A percentile compares a stretch with the other conserved stretches of the same genome.
These are phyloP conservation scores for Perithous albicinctus DNA, from an alignment of 2,888 invertebrate species.

Conservation along the genomic window DNA sequence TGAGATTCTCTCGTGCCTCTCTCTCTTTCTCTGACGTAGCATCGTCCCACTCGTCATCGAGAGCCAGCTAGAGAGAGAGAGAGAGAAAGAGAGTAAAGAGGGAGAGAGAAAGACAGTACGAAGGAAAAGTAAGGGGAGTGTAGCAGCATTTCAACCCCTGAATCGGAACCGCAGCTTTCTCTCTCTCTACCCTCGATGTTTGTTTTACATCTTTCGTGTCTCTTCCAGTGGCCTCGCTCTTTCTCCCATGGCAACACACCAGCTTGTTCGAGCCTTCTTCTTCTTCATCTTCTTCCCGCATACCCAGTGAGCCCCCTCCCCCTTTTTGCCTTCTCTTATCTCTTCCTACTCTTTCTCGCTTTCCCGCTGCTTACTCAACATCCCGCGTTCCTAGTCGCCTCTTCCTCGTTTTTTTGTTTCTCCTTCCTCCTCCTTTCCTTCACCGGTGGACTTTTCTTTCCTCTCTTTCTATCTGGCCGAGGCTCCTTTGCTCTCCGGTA, in stretches of 20 bases:
- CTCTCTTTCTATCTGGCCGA: constrained; percentile 47
- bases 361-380: constrained; percentile 67
- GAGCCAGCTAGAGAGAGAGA: constrained; percentile 46
- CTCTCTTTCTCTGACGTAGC: constrained; percentile 49
- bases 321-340: constrained; percentile 57
- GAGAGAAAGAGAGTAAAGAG: neutral
- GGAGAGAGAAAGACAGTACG: constrained; percentile 26
- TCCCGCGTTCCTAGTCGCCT: constrained; percentile 64
- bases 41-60: constrained; percentile 20
- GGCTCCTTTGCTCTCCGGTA: constrained; percentile 80
- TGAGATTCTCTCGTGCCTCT: constrained; percentile 77
- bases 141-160: constrained; percentile 70
- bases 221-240: constrained; percentile 66
- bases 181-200: constrained; percentile 68
- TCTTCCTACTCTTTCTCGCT: constrained; percentile 67
- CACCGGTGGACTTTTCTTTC: constrained; percentile 17
- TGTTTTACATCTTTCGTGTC: constrained; percentile 70
- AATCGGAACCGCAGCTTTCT: constrained; percentile 74
- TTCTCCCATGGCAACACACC: constrained; percentile 48
- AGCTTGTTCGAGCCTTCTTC: constrained; percentile 49
- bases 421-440: constrained; percentile 17
- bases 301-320: too few species aligned
- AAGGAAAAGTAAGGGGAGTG: constrained; percentile 36
- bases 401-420: constrained; percentile 31
- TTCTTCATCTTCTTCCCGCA: constrained; percentile 53